phyloP scores from a whole-genome alignment of 2,797 vertebrate genomes.

The Mus minutoides region DNA sequence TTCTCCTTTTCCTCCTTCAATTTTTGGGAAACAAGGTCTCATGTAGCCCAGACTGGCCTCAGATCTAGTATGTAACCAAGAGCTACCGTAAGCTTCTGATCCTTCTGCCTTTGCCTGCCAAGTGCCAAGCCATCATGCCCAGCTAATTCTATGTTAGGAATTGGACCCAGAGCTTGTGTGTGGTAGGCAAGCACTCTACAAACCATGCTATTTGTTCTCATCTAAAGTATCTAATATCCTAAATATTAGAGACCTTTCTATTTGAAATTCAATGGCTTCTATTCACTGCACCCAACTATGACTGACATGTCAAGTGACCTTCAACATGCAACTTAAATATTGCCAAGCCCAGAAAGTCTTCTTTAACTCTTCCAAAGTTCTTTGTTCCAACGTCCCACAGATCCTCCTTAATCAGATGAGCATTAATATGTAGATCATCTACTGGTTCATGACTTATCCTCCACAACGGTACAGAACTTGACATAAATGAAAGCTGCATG shows the following conservation, averaged over 20 bases:
- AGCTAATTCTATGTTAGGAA: background rate
- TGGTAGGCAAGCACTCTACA: background rate
- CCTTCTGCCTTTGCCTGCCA: background rate
- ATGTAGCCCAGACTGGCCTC: background rate
- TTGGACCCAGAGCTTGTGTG: no score
- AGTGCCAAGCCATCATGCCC: background rate
- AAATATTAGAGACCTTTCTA: background rate
- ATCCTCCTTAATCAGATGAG: background rate
- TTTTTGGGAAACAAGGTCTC: background rate
- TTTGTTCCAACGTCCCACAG: background rate
- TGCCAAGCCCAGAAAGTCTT: background rate
- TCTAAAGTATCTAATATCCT: background rate
- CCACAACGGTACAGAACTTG: background rate
- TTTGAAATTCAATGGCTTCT: slow-evolving; percentile 19
- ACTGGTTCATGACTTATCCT: background rate
- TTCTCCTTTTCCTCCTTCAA: background rate
- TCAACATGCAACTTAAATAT: background rate
- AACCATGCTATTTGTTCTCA: background rate
- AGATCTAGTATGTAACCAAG: background rate
- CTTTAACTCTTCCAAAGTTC: background rate
- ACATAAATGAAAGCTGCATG: background rate
- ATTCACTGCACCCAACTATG: background rate
- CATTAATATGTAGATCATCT: background rate
- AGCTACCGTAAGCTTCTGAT: background rate
- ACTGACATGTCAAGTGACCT: background rate